Conservation (phyloP, 2,113 vertebrate genomes). For the Drymodes brunneopygia region DNA sequence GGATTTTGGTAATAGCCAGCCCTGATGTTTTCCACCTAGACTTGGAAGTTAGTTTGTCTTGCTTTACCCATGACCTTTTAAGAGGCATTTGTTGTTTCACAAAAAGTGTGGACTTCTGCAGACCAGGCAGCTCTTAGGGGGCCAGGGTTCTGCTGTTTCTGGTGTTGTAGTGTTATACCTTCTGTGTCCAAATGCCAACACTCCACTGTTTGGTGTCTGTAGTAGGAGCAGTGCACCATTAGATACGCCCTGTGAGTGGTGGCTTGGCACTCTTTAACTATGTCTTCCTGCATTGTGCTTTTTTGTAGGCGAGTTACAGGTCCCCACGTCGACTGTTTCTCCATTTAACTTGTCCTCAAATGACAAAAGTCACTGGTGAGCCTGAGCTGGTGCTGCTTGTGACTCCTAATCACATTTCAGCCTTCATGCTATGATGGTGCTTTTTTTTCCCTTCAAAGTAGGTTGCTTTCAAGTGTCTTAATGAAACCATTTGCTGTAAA, state of each 20-base stretch:
- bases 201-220: not conserved
- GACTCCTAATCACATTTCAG: slow-evolving; percentile 37
- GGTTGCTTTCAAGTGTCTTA: slow-evolving; percentile 64
- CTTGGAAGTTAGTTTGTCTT: not conserved
- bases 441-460: slow-evolving; percentile 31
- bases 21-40: not conserved
- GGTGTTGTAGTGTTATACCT: not conserved
- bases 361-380: slow-evolving; percentile 23
- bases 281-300: not conserved
- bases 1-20: not conserved
- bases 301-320: not conserved
- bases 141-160: not conserved
- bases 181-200: not conserved
- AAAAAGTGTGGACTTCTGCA: not conserved
- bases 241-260: not conserved
- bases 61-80: not conserved
- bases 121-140: not conserved
- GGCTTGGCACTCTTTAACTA: not conserved
- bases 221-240: not conserved
- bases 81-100: not conserved
- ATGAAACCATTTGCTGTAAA: slow-evolving; percentile 57
- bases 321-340: not conserved
- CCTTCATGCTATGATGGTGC: slow-evolving; percentile 59
- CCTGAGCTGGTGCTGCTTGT: not conserved
- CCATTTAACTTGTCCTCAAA: slow-evolving; percentile 23